A percentile compares a stretch with the other conserved stretches of the same genome.
phyloP scores from a whole-genome alignment of 2,888 invertebrate species.

The Linnaemya vulpina region DNA sequence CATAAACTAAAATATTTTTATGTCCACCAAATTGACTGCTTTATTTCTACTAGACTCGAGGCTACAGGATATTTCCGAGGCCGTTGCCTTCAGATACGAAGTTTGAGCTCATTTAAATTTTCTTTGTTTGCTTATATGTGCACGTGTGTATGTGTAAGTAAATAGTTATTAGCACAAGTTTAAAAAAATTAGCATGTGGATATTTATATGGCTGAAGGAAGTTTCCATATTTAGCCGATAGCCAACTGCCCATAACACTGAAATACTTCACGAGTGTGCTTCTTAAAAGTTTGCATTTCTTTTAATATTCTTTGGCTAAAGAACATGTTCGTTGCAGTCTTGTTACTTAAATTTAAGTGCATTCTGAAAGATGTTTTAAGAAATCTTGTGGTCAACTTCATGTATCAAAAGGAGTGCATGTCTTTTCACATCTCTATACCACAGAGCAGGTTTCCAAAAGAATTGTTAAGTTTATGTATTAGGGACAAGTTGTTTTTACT shows the following conservation, averaged over 20 bases:
- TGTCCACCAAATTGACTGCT: neutral
- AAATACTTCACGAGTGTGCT: slow-evolving; percentile 11
- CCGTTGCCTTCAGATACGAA: neutral
- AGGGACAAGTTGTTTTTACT: too few species aligned
- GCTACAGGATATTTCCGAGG: neutral
- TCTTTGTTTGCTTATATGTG: neutral
- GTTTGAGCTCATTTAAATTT: slow-evolving; percentile 33
- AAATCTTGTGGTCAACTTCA: neutral
- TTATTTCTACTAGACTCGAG: slow-evolving; percentile 1
- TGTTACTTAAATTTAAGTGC: neutral
- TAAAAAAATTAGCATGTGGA: slow-evolving; percentile 44
- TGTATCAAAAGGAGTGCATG: neutral
- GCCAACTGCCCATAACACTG: neutral
- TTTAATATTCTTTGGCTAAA: neutral
- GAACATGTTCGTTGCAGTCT: slow-evolving; percentile 1
- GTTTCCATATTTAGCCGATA: slow-evolving; percentile 25
- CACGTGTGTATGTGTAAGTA: neutral
- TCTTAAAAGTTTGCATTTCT: neutral
- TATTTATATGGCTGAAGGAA: neutral
- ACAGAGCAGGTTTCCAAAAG: too few species aligned
- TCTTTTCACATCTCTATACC: too few species aligned
- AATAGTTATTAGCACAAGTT: slow-evolving; percentile 57
- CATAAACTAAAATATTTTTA: slow-evolving; percentile 6
- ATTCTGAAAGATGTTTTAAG: neutral
- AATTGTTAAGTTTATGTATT: too few species aligned